Base-by-base conservation (phyloP, 2,113 vertebrate species). In the Nothobranchius kuhntae region DNA sequence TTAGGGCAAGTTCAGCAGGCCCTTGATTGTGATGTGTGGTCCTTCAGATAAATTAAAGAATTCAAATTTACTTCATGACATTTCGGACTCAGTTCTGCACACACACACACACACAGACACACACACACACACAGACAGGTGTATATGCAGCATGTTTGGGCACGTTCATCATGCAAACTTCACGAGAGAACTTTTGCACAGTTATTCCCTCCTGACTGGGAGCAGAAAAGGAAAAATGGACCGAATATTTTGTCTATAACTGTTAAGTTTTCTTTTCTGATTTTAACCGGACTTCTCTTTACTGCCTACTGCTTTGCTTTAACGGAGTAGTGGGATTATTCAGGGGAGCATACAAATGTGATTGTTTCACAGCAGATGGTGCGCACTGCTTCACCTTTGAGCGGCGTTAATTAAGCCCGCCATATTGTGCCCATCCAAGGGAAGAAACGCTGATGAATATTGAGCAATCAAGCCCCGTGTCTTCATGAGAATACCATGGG, bases 331-430 rank as follows among this genome's bases (percentile, higher is more conserved):
- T 93, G 87, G 95, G 96, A 98, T 99, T 97, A 98, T 95, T 95
- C 94, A 91, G 93, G 94, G 93, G 95, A 93, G 95, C 95, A 95
- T 94, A 95, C 95, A 94, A 95, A 96, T 94, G 94, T 94, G 95
- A 97, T 97, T 97, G 96, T 97, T 95, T 96, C 95, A 92, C 95
- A 95, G 95, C 98, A 99, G 98, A 98, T 99, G 98, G 98, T 96
- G 95, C 94, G 93, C 95, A 97, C 95, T 95, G 95, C 95, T 98
- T 98, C 98, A 98, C 96, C 97, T 98, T 96, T 97, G 94, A 97
- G 96, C 94, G 95, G 96, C 98, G 96, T 98, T 99, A 98, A 99
- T 99, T 98, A 99, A 98, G 96, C 94, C 95, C 92, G 93, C 95
- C 96, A 98, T 98, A 96, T 98, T 98, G 96, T 95, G 94, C 93